These are phyloP conservation scores for Alethe castanea DNA, from an alignment of 2,113 vertebrate genomes.

Conservation along the genomic window DNA sequence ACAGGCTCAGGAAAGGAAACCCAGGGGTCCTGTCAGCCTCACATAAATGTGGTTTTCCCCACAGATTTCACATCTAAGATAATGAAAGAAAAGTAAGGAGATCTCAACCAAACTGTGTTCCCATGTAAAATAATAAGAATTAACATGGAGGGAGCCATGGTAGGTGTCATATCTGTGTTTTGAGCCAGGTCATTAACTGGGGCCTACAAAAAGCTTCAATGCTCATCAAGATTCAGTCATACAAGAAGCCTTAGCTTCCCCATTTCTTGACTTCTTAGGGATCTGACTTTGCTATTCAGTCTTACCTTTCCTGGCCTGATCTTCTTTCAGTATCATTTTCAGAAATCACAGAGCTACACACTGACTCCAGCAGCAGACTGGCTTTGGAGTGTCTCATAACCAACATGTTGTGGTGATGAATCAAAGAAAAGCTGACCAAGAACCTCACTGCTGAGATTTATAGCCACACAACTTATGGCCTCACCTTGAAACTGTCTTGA, in stretches of 20 bases:
- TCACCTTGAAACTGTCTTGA: not conserved
- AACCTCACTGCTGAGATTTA: not conserved
- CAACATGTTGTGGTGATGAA: not conserved
- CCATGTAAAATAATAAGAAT: not conserved
- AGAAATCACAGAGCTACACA: not conserved
- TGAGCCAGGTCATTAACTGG: not conserved
- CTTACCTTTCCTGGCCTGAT: not conserved
- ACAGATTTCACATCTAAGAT: not conserved
- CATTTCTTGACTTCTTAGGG: not conserved
- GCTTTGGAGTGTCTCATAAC: not conserved
- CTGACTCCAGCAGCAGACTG: not conserved
- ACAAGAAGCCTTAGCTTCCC: not conserved
- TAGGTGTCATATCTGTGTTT: not conserved
- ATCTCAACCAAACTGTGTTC: not conserved
- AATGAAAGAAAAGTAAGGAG: not conserved
- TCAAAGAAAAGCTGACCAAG: not conserved
- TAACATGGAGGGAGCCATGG: not conserved
- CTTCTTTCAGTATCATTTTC: not conserved
- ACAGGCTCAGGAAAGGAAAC: not conserved
- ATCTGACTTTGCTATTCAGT: not conserved
- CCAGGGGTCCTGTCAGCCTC: not conserved
- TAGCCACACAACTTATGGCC: not conserved
- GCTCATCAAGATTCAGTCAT: not conserved
- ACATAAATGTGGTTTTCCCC: not conserved
- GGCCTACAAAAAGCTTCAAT: not conserved